Evolutionary conservation across 2,797 vertebrate genomes (phyloP).

Genomic region (Syndactyla subalaris): DNA sequence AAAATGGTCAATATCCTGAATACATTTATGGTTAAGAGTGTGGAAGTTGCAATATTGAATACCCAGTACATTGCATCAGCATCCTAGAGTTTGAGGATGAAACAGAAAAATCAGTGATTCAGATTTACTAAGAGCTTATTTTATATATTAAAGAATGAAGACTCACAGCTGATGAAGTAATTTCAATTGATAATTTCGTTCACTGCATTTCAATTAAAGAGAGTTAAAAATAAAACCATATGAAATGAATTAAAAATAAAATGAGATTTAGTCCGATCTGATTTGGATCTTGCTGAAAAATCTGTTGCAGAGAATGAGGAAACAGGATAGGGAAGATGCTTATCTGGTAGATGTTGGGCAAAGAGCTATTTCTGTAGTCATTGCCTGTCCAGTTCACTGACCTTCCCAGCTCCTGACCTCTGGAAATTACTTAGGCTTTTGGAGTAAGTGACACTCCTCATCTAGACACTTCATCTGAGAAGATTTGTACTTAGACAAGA

Average conservation of each 20-base stretch:
- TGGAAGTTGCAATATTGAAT: background rate
- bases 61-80: background rate
- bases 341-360: background rate
- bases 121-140: constrained; percentile 24
- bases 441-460: background rate
- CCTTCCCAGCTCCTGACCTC: background rate
- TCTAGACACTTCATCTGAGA: background rate
- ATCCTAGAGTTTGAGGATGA: background rate
- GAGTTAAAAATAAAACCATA: constrained; percentile 55
- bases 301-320: background rate
- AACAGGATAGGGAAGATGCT: background rate
- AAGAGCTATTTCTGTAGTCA: background rate
- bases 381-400: background rate
- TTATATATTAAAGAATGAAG: constrained; percentile 24
- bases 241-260: constrained; percentile 56
- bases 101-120: background rate
- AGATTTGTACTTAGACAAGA: background rate
- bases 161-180: constrained; percentile 48
- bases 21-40: background rate
- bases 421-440: background rate
- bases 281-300: constrained; percentile 34
- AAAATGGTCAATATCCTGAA: background rate
- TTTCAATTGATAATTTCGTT: constrained; percentile 56
- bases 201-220: constrained; percentile 47
- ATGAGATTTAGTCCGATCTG: constrained; percentile 20